Evolutionary conservation across 1,140 invertebrate genomes (phyloP).

Genomic region (Lithobius niger): DNA sequence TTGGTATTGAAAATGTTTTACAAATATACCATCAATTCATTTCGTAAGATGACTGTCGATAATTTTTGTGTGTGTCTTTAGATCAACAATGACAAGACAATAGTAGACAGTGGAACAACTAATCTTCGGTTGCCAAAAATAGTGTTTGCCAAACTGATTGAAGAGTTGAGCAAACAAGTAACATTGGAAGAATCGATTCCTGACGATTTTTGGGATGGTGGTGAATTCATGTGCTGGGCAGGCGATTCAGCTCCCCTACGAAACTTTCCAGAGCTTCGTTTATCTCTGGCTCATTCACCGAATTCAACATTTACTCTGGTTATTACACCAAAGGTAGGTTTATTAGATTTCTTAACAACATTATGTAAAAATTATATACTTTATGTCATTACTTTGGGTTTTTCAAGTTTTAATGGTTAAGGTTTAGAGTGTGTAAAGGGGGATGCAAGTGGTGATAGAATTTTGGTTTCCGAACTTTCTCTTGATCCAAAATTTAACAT

Average conservation of each 20-base stretch:
- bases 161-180: conserved; percentile 3
- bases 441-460: too few relatives aligned
- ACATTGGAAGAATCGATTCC: conserved; percentile 3
- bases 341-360: too few relatives aligned
- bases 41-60: too few relatives aligned
- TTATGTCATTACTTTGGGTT: too few relatives aligned
- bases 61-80: conserved; percentile 15
- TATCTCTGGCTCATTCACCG: conserved; percentile 16
- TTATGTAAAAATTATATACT: too few relatives aligned
- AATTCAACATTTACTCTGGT: conserved; percentile 20
- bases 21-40: too few relatives aligned
- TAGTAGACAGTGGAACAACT: conserved; percentile 34
- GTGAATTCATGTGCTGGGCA: conserved; percentile 22
- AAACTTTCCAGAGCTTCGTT: conserved; percentile 22
- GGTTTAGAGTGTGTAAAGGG: too few relatives aligned
- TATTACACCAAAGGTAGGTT: conserved; percentile 24
- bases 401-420: too few relatives aligned
- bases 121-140: conserved; percentile 29
- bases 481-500: too few relatives aligned
- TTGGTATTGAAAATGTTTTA: too few relatives aligned
- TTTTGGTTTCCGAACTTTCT: too few relatives aligned
- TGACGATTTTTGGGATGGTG: conserved; percentile 23
- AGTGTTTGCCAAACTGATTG: conserved; percentile 25
- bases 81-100: conserved; percentile 33
- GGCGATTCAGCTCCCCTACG: conserved; percentile 16